Evolutionary conservation across 2,113 vertebrate genomes (phyloP).

Genomic region (Empidonax alnorum): DNA sequence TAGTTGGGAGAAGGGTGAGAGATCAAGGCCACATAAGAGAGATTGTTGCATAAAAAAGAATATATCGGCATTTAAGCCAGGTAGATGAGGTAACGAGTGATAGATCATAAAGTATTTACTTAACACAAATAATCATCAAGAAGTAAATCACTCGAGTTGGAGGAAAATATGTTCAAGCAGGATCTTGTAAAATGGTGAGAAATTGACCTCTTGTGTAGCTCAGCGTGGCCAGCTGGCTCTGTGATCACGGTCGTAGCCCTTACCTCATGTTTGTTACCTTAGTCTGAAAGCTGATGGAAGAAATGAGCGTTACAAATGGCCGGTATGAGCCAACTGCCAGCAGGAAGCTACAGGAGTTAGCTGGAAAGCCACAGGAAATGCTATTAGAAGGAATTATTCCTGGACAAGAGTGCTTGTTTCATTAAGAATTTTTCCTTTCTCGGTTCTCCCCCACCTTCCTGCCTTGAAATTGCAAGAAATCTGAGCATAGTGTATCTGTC

Average conservation of each 20-base stretch:
- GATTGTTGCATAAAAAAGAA: neutral
- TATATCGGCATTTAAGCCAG: no score
- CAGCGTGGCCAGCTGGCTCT: neutral
- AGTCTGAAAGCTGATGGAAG: slow-evolving; percentile 20
- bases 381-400: slow-evolving; percentile 69
- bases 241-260: neutral
- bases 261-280: slow-evolving; percentile 30
- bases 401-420: slow-evolving; percentile 63
- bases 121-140: rapidly evolving
- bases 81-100: neutral
- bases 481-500: slow-evolving; percentile 6
- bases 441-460: neutral
- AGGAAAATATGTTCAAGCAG: neutral
- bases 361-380: slow-evolving; percentile 71
- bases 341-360: slow-evolving; percentile 38
- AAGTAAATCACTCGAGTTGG: neutral
- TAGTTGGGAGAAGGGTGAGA: neutral
- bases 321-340: slow-evolving; percentile 31
- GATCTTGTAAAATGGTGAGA: neutral
- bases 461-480: neutral
- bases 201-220: neutral
- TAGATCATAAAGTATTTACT: neutral
- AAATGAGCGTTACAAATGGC: slow-evolving; percentile 1
- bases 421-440: slow-evolving; percentile 19
- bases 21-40: neutral